Evolutionary conservation across 2,888 invertebrate genomes (phyloP), one percentile per base, ranked within the genome.

Genomic region (Zaprionus obscuricornis): DNA sequence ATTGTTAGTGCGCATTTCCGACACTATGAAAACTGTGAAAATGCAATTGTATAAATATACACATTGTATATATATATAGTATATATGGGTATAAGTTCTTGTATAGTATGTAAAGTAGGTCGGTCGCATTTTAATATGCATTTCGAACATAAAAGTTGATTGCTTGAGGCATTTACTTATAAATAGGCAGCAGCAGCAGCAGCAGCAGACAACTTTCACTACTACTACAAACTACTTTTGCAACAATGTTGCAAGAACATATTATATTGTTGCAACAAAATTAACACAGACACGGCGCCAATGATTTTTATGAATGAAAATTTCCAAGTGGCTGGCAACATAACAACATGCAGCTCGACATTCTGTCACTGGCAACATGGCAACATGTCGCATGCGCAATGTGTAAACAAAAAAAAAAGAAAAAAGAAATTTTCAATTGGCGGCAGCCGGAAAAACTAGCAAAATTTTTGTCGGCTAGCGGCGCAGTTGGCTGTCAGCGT

Each of bases 401-500:
- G n/a, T n/a, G n/a, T n/a, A n/a, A n/a, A n/a, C n/a, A n/a, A n/a
- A n/a, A n/a, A n/a, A n/a, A n/a, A n/a, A n/a, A n/a, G 26, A 8
- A 5, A 27, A n/a, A 13, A 22, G 3, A 8, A 51, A 51, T 58
- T 39, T 26, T 26, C 26, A 57, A 29, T 62, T 62, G 59, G 54
- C 55, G 57, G 55, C 51, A 39, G 69, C 47, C 83, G 67, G 62
- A 82, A 79, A 75, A 79, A 33, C 59, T 62, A 46, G 47, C 63
- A 49, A 47, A 71, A 63, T 65, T 70, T 50, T 29, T 18, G 22
- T 22, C 46, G 69, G 71, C 63, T 68, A 66, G 68, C 65, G 74
- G 74, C 73, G 66, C 84, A 81, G 81, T 81, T 81, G 81, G 73
- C 74, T 69, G 69, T 64, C 81, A 77, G 64, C 83, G 54, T 73